A percentile compares a stretch with the other conserved stretches of the same genome.
Evolutionary conservation across 2,797 vertebrate genomes (phyloP).

Genomic region (Aplochiton taeniatus): DNA sequence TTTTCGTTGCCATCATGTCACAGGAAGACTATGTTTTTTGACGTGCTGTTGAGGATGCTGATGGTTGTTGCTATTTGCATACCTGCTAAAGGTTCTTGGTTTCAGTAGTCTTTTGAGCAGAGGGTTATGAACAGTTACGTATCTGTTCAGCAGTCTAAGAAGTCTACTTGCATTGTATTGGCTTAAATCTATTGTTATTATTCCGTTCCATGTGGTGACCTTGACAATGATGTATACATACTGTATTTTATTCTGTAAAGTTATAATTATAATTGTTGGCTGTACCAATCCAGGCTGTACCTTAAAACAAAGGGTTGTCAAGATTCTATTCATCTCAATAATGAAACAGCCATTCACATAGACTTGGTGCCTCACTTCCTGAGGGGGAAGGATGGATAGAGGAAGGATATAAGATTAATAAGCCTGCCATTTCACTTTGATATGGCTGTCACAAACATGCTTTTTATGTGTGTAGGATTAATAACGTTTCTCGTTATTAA

Average conservation of each 20-base stretch:
- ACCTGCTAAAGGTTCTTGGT: neutral
- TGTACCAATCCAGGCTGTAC: too few relatives aligned
- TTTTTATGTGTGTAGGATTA: conserved; percentile 48
- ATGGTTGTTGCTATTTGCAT: neutral
- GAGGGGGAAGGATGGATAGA: neutral
- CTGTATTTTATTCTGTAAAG: too few relatives aligned
- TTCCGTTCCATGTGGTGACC: too few relatives aligned
- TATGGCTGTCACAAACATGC: conserved; percentile 30
- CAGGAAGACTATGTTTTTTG: conserved; percentile 46
- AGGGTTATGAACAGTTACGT: too few relatives aligned
- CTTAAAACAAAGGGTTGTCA: too few relatives aligned
- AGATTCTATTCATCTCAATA: too few relatives aligned
- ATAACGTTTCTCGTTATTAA: conserved; percentile 51
- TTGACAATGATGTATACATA: too few relatives aligned
- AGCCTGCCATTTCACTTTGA: conserved; percentile 30
- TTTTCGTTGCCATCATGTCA: conserved; percentile 67
- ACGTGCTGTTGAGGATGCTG: conserved; percentile 7
- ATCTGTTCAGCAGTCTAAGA: too few relatives aligned
- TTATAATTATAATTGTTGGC: too few relatives aligned
- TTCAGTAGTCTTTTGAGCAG: neutral
- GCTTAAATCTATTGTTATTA: too few relatives aligned
- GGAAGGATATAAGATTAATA: conserved; percentile 37
- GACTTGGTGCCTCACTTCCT: neutral
- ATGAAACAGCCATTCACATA: too few relatives aligned
- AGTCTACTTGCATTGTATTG: too few relatives aligned